Conservation (phyloP, 2,888 invertebrate genomes). For the Eulithis testata region DNA sequence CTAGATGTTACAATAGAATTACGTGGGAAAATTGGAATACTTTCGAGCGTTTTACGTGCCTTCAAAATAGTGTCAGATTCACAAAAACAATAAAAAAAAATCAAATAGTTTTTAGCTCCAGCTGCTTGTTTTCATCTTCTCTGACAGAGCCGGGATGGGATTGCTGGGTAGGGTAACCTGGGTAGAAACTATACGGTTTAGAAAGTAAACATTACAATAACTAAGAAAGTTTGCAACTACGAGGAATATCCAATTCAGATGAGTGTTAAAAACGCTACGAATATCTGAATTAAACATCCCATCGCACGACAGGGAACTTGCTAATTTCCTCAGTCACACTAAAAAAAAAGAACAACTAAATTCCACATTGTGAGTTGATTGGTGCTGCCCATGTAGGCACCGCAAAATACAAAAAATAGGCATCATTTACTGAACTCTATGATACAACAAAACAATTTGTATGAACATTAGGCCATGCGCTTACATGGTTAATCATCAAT, state of each 20-base stretch:
- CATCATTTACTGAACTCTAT: constrained; percentile 54
- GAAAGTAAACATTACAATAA: constrained; percentile 54
- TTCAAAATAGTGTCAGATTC: constrained; percentile 29
- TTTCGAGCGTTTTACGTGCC: constrained; percentile 8
- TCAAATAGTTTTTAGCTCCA: constrained; percentile 65
- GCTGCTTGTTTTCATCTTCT: constrained; percentile 82
- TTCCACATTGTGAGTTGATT: constrained; percentile 79
- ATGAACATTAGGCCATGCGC: constrained; percentile 73
- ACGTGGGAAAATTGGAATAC: neutral
- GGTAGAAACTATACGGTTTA: constrained; percentile 66
- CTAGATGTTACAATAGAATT: neutral
- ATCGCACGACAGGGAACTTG: constrained; percentile 41
- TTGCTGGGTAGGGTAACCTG: constrained; percentile 81
- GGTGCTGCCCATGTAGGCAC: constrained; percentile 81
- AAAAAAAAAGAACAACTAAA: constrained; percentile 39
- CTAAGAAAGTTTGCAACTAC: constrained; percentile 64
- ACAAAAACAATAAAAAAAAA: constrained; percentile 33
- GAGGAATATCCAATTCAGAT: constrained; percentile 45
- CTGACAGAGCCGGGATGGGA: constrained; percentile 81
- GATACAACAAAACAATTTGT: constrained; percentile 48
- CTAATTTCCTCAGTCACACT: constrained; percentile 61
- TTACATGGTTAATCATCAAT: constrained; percentile 73
- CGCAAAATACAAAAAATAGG: constrained; percentile 56
- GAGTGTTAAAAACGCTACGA: constrained; percentile 19
- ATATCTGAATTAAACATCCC: constrained; percentile 47